A percentile compares a stretch with the other conserved stretches of the same genome.
Evolutionary conservation across 2,113 vertebrate species (phyloP).

Genomic region (Ranitomeya variabilis): DNA sequence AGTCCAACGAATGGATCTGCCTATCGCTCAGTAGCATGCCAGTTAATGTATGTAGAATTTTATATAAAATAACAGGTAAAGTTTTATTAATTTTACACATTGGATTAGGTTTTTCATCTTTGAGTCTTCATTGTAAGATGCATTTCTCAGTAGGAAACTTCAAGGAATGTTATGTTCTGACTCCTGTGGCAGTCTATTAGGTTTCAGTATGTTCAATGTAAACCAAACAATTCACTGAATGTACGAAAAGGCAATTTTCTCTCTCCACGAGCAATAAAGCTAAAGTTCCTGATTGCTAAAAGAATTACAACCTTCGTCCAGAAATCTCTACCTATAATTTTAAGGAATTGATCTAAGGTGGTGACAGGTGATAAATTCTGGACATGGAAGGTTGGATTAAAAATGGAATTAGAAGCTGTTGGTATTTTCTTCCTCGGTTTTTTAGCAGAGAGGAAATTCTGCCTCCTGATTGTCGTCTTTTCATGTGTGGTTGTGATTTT

Average conservation of each 20-base stretch:
- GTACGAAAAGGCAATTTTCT: not conserved
- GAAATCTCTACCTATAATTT: not conserved
- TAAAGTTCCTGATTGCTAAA: not conserved
- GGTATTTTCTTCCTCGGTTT: not conserved
- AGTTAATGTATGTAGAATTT: not conserved
- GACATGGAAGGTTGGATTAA: not conserved
- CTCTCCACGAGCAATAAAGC: not conserved
- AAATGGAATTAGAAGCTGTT: not conserved
- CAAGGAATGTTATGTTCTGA: not conserved
- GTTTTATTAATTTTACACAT: not conserved
- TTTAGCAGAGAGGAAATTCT: not conserved
- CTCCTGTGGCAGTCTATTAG: slow-evolving; percentile 16
- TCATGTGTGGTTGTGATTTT: not conserved
- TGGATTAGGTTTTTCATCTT: not conserved
- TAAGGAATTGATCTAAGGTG: not conserved
- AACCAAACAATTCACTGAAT: not conserved
- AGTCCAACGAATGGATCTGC: too few species aligned
- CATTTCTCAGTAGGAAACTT: too few species aligned
- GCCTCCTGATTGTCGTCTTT: not conserved
- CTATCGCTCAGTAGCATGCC: not conserved
- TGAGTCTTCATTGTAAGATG: not conserved
- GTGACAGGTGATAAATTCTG: slow-evolving; percentile 4
- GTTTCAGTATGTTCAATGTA: not conserved
- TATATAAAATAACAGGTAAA: not conserved
- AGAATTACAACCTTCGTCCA: not conserved